These are phyloP conservation scores for Rhinopomastus cyanomelas DNA, from an alignment of 2,113 vertebrate genomes.

Conservation along the genomic window DNA sequence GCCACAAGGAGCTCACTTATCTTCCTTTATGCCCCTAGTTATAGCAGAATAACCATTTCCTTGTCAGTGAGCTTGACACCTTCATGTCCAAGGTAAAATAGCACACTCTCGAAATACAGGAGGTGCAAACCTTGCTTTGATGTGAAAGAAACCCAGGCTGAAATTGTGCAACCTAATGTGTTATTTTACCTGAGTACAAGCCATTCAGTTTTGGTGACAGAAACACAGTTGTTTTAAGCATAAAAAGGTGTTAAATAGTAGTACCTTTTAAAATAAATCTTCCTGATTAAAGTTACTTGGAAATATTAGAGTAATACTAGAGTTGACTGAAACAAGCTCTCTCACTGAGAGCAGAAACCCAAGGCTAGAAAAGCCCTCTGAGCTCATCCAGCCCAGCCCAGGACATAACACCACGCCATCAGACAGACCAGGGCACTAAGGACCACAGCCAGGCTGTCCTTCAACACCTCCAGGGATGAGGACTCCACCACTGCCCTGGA, in stretches of 20 bases:
- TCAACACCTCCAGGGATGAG: no score
- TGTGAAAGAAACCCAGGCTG: not conserved
- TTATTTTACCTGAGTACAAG: not conserved
- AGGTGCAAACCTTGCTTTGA: not conserved
- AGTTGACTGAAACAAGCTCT: not conserved
- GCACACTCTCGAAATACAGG: not conserved
- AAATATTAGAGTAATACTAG: not conserved
- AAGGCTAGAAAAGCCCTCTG: no score
- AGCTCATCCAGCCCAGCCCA: no score
- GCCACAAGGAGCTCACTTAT: not conserved
- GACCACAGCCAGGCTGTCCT: no score
- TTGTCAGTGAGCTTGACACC: not conserved
- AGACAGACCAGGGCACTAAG: no score
- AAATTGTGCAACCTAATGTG: not conserved
- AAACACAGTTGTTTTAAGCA: not conserved
- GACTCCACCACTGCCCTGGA: no score
- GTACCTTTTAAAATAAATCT: not conserved
- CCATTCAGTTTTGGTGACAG: not conserved
- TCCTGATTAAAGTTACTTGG: not conserved
- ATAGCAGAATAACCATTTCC: not conserved
- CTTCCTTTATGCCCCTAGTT: not conserved
- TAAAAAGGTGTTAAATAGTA: not conserved
- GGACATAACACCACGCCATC: no score
- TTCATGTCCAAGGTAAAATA: not conserved
- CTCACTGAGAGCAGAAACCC: not conserved